Percentiles rank a stretch among this genome's conserved stretches.
phyloP scores from a whole-genome alignment of 2,113 vertebrate species.

The Gila orcuttii region DNA sequence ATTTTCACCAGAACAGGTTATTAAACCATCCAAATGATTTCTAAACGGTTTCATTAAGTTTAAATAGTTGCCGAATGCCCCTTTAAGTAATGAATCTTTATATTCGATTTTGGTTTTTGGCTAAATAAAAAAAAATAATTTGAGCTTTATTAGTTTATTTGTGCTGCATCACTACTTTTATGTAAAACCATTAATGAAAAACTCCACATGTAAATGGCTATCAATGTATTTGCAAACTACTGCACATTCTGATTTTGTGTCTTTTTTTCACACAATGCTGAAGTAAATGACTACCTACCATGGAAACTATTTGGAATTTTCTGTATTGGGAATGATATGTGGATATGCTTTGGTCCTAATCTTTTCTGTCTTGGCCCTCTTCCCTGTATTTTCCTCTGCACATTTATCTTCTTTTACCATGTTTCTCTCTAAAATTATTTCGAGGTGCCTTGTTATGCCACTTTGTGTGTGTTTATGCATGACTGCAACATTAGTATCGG shows the following conservation, averaged over 20 bases:
- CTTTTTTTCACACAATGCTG: background rate
- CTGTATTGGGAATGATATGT: background rate
- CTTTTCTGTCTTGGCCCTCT: background rate
- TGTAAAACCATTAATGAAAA: background rate
- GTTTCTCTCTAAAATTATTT: slow-evolving; percentile 16
- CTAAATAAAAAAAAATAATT: too few relatives aligned
- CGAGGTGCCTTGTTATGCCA: slow-evolving; percentile 7
- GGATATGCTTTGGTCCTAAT: background rate
- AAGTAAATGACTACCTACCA: background rate
- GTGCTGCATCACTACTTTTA: background rate
- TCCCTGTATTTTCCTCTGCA: background rate
- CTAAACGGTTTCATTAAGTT: too few relatives aligned
- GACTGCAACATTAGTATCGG: background rate
- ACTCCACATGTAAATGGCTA: background rate
- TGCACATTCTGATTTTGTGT: background rate
- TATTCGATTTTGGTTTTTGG: too few relatives aligned
- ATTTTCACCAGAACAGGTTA: too few relatives aligned
- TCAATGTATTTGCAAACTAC: background rate
- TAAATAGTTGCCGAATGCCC: too few relatives aligned
- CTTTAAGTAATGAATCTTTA: too few relatives aligned
- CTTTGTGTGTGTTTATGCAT: slow-evolving; percentile 20
- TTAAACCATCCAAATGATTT: too few relatives aligned
- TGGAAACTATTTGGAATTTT: background rate
- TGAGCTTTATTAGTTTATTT: background rate
- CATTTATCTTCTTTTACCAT: background rate